These are phyloP conservation scores for Acromyrmex echinatior DNA, from an alignment of 1,140 invertebrate genomes.

Conservation along the genomic window DNA sequence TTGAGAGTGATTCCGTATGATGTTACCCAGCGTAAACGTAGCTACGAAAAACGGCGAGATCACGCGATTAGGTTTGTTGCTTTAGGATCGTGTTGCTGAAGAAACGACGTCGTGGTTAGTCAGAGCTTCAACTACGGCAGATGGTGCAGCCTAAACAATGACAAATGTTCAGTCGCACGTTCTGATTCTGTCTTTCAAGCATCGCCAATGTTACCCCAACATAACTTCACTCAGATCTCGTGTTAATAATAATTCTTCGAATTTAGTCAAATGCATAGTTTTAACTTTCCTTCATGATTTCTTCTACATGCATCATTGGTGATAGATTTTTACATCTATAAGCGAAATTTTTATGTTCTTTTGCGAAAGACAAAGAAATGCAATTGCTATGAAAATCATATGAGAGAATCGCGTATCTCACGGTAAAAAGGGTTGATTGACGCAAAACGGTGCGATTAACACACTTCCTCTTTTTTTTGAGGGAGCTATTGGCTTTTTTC, in stretches of 20 bases:
- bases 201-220: neutral
- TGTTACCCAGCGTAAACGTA: slow-evolving; percentile 11
- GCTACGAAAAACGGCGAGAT: slow-evolving; percentile 21
- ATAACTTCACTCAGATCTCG: neutral
- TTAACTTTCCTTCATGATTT: neutral
- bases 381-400: neutral
- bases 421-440: neutral
- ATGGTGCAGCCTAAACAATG: slow-evolving; percentile 61
- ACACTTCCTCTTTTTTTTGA: neutral
- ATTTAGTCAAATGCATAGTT: neutral
- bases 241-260: slow-evolving; percentile 12
- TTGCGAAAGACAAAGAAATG: neutral
- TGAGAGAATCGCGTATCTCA: neutral
- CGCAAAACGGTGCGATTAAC: slow-evolving; percentile 36
- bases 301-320: neutral
- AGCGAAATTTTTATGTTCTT: neutral
- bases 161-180: slow-evolving; percentile 38
- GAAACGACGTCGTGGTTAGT: slow-evolving; percentile 37
- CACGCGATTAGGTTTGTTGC: slow-evolving; percentile 63
- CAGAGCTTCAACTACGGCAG: slow-evolving; percentile 27
- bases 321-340: too few relatives aligned
- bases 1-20: slow-evolving; percentile 1
- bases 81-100: slow-evolving; percentile 54
- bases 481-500: slow-evolving; percentile 7
- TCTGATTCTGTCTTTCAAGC: slow-evolving; percentile 34